A percentile compares a stretch with the other conserved stretches of the same genome.
Conservation (phyloP, 1,140 invertebrate species). For the Drosophila subpulchrella region DNA sequence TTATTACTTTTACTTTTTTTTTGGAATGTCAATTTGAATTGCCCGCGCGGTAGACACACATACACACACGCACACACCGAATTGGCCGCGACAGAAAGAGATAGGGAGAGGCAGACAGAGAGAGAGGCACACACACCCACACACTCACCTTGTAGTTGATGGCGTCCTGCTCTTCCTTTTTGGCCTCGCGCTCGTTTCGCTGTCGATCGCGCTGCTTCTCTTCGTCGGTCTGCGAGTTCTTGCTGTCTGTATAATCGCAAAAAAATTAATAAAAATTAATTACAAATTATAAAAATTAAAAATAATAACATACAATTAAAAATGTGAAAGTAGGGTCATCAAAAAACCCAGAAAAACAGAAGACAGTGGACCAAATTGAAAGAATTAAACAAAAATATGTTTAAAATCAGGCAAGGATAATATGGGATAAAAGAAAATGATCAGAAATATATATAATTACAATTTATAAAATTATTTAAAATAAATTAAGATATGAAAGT, state of each 20-base stretch:
- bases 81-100: slow-evolving; percentile 42
- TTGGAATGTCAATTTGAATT: slow-evolving; percentile 31
- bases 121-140: slow-evolving; percentile 53
- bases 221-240: slow-evolving; percentile 84
- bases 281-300: background rate
- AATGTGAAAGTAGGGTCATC: background rate
- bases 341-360: background rate
- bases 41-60: slow-evolving; percentile 33
- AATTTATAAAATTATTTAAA: too few relatives aligned
- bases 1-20: slow-evolving; percentile 39
- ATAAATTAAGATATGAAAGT: too few relatives aligned
- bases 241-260: slow-evolving; percentile 69
- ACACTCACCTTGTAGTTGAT: slow-evolving; percentile 84
- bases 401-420: too few relatives aligned
- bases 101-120: slow-evolving; percentile 38
- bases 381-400: too few relatives aligned
- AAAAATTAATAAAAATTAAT: background rate
- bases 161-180: slow-evolving; percentile 84
- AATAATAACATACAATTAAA: background rate
- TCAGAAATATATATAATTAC: too few relatives aligned
- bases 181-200: slow-evolving; percentile 83
- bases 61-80: slow-evolving; percentile 39
- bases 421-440: too few relatives aligned
- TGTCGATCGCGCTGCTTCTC: slow-evolving; percentile 84
- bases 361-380: too few relatives aligned